Percentiles rank a stretch among this genome's conserved stretches.
These are phyloP conservation scores for Oligia strigilis DNA, from an alignment of 2,888 invertebrate genomes.

Conservation along the genomic window DNA sequence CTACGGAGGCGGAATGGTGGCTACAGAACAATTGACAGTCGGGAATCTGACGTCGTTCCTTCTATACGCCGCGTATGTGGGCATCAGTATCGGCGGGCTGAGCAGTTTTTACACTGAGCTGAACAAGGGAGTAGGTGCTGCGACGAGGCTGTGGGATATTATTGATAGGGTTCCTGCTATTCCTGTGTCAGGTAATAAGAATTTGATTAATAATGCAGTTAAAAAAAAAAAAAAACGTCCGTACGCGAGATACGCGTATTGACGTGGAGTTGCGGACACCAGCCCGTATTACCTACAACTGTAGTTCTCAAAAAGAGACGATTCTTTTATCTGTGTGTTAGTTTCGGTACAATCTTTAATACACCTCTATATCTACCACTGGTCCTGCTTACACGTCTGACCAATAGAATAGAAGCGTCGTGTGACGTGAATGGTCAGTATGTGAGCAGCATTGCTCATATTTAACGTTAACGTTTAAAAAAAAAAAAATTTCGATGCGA, in stretches of 20 bases:
- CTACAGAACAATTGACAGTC: slow-evolving; percentile 94
- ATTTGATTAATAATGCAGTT: neutral
- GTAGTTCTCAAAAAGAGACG: neutral
- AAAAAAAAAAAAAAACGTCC: too few relatives aligned
- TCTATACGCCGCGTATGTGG: slow-evolving; percentile 98
- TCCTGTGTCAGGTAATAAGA: slow-evolving; percentile 92
- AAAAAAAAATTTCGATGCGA: too few relatives aligned
- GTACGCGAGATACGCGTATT: too few relatives aligned
- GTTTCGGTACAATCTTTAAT: neutral
- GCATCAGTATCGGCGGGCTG: slow-evolving; percentile 97
- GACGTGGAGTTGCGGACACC: too few relatives aligned
- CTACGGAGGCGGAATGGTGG: slow-evolving; percentile 97
- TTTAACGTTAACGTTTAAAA: too few relatives aligned
- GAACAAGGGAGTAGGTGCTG: slow-evolving; percentile 98
- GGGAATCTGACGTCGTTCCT: slow-evolving; percentile 98
- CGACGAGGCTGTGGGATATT: slow-evolving; percentile 96
- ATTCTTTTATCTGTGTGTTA: neutral
- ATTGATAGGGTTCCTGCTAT: slow-evolving; percentile 95
- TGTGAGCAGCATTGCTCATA: neutral
- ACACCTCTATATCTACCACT: neutral
- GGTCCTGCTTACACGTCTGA: neutral
- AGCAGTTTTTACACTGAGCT: slow-evolving; percentile 98
- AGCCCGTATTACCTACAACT: too few relatives aligned
- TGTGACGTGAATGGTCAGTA: neutral
- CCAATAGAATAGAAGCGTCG: neutral